Conservation (phyloP, 2,797 vertebrate species). For the Chaunax sp. region DNA sequence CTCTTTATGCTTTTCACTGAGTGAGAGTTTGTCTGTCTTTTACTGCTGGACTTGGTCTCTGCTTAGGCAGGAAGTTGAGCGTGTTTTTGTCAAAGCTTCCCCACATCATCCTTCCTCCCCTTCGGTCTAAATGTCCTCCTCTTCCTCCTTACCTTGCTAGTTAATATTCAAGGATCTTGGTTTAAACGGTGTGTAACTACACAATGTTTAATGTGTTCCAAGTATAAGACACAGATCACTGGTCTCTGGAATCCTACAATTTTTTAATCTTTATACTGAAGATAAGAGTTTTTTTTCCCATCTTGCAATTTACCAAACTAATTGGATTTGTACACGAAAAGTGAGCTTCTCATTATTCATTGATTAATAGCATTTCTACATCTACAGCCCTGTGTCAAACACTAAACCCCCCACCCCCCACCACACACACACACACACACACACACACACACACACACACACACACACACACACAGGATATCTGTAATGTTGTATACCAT, state of each 20-base stretch:
- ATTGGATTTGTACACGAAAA: too few relatives aligned
- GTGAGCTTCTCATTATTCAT: too few relatives aligned
- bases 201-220: not conserved
- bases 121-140: not conserved
- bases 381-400: not conserved
- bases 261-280: too few relatives aligned
- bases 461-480: constrained; percentile 15
- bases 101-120: too few relatives aligned
- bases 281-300: too few relatives aligned
- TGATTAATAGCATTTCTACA: not conserved
- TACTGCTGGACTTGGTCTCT: not conserved
- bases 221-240: not conserved
- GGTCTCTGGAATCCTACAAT: too few relatives aligned
- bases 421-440: too few relatives aligned
- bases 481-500: constrained; percentile 24
- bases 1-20: too few relatives aligned
- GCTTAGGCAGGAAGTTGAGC: not conserved
- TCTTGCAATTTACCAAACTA: too few relatives aligned
- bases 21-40: not conserved
- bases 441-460: not conserved
- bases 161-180: not conserved
- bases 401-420: not conserved
- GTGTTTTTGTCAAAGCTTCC: not conserved
- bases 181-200: not conserved
- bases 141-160: not conserved